A percentile compares a stretch with the other conserved stretches of the same genome.
These are phyloP conservation scores for Orgyia antiqua DNA, from an alignment of 2,888 invertebrate species.

Conservation along the genomic window DNA sequence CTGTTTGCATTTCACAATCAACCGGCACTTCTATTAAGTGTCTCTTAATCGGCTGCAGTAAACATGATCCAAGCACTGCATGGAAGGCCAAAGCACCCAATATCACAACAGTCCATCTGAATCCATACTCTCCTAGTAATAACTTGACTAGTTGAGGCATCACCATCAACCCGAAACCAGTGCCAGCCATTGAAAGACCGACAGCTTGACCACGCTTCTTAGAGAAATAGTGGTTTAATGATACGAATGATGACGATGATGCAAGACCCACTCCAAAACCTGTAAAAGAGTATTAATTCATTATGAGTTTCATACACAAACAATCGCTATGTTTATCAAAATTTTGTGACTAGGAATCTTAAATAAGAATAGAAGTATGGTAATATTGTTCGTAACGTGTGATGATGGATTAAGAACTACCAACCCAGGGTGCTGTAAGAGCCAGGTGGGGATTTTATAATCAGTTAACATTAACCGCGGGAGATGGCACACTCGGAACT, in stretches of 20 bases:
- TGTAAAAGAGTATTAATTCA: constrained; percentile 45
- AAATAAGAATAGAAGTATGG: too few species aligned
- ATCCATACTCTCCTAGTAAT: constrained; percentile 80
- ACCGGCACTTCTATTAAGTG: constrained; percentile 80
- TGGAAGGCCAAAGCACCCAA: constrained; percentile 83
- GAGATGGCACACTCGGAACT: too few species aligned
- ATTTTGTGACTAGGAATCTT: too few species aligned
- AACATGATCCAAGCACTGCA: constrained; percentile 81
- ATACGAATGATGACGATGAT: constrained; percentile 87
- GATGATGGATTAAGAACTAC: too few species aligned
- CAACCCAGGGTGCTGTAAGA: too few species aligned
- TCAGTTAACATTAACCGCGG: too few species aligned
- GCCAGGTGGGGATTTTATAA: too few species aligned
- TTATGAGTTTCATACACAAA: too few species aligned
- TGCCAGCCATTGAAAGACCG: constrained; percentile 88
- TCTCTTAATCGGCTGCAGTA: constrained; percentile 85
- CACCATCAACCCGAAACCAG: constrained; percentile 87
- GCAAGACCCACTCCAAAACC: constrained; percentile 88
- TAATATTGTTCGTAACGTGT: too few species aligned
- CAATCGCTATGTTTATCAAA: too few species aligned
- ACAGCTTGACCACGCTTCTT: constrained; percentile 88
- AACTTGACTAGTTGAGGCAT: constrained; percentile 86
- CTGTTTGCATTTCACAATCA: constrained; percentile 71
- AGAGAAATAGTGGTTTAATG: constrained; percentile 86
- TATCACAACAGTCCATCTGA: constrained; percentile 83